Percentiles rank a stretch among this genome's conserved stretches.
phyloP scores from a whole-genome alignment of 1,140 invertebrate genomes.

The Gryllus bimaculatus region DNA sequence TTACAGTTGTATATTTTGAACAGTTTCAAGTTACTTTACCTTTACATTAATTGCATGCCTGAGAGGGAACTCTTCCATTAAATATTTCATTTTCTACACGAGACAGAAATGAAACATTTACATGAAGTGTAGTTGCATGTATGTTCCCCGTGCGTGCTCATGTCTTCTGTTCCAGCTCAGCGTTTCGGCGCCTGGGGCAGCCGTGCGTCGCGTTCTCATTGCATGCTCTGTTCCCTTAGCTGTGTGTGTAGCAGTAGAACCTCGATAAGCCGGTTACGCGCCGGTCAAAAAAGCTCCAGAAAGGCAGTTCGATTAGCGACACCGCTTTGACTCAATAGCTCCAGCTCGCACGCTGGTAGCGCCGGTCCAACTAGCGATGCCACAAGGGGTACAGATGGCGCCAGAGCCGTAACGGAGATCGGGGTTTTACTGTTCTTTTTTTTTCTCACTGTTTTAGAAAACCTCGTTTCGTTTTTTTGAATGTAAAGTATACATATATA shows the following conservation, averaged over 20 bases:
- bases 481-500: background rate
- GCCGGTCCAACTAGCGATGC: background rate
- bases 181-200: too few species aligned
- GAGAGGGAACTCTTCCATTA: too few species aligned
- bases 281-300: background rate
- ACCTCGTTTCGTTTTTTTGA: background rate
- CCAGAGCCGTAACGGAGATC: background rate
- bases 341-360: background rate
- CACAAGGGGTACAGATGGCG: background rate
- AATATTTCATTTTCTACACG: too few species aligned
- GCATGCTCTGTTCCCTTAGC: background rate
- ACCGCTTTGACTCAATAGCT: too few species aligned
- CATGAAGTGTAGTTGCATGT: too few species aligned
- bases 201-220: background rate
- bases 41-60: too few species aligned
- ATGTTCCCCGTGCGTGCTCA: too few species aligned
- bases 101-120: too few species aligned
- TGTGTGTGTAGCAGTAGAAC: background rate
- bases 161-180: background rate
- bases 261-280: background rate
- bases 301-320: background rate
- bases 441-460: background rate
- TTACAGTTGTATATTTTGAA: too few species aligned
- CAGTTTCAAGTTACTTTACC: too few species aligned
- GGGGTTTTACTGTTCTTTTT: background rate